Conservation (phyloP, 2,797 vertebrate genomes). For the Rhinogobio ventralis region DNA sequence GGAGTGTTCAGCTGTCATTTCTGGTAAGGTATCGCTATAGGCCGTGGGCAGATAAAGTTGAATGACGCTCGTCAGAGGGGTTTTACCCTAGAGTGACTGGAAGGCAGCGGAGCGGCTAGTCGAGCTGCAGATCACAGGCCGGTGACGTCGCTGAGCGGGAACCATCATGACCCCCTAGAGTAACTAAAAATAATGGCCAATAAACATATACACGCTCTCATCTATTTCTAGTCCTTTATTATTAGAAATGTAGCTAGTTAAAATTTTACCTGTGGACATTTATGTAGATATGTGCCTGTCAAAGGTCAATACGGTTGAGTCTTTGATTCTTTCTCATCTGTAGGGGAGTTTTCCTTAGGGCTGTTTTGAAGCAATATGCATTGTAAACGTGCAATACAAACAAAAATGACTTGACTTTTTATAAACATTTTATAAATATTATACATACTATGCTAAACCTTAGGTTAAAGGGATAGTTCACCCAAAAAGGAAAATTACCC, state of each 20-base stretch:
- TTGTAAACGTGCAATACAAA: neutral
- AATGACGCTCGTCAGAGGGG: constrained; percentile 77
- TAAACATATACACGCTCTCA: neutral
- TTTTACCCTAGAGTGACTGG: constrained; percentile 75
- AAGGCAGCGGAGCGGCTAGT: constrained; percentile 43
- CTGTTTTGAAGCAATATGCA: neutral
- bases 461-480: neutral
- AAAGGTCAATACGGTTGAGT: neutral
- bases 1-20: constrained; percentile 62
- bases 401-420: neutral
- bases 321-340: neutral
- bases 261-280: neutral
- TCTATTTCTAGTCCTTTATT: neutral
- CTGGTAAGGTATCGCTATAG: constrained; percentile 63
- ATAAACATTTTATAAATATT: neutral
- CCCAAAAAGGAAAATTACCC: no score
- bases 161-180: constrained; percentile 16
- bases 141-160: constrained; percentile 26
- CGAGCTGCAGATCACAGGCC: neutral
- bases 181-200: constrained; percentile 14
- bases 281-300: constrained; percentile 2
- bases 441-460: neutral
- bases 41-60: constrained; percentile 77
- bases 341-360: neutral
- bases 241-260: neutral